These are phyloP conservation scores for Gallinago stenura DNA, from an alignment of 2,797 vertebrate species.

Conservation along the genomic window DNA sequence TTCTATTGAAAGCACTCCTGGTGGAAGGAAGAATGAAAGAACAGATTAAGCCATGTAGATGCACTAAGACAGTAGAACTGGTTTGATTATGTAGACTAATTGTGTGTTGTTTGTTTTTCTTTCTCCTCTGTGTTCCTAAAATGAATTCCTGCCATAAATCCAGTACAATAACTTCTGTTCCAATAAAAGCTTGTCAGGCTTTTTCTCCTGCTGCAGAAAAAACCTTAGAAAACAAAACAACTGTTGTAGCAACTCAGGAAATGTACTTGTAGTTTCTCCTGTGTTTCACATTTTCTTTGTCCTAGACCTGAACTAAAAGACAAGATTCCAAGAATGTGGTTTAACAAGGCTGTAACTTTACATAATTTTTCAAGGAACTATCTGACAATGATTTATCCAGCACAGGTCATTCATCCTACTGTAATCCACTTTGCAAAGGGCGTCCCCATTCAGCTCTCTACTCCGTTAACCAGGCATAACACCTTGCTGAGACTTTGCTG, in stretches of 20 bases:
- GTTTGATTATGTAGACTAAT: constrained; percentile 57
- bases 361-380: constrained; percentile 20
- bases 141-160: constrained; percentile 70
- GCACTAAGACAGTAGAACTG: not conserved
- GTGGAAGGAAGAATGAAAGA: not conserved
- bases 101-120: not conserved
- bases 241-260: constrained; percentile 50
- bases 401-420: not conserved
- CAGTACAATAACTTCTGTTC: constrained; percentile 73
- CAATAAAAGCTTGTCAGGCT: constrained; percentile 72
- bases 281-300: constrained; percentile 13
- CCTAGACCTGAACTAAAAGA: not conserved
- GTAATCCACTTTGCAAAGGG: constrained; percentile 1
- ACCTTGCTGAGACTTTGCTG: not conserved
- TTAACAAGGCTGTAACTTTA: constrained; percentile 36
- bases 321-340: not conserved
- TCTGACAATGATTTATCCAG: constrained; percentile 6
- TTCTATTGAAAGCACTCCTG: not conserved
- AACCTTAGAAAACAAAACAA: constrained; percentile 42
- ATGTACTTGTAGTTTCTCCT: constrained; percentile 47
- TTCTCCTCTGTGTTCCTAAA: constrained; percentile 60
- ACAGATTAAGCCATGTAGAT: not conserved
- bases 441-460: not conserved
- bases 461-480: not conserved
- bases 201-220: constrained; percentile 68